Conservation (phyloP, 2,797 vertebrate genomes). For the Pogoniulus pusillus region DNA sequence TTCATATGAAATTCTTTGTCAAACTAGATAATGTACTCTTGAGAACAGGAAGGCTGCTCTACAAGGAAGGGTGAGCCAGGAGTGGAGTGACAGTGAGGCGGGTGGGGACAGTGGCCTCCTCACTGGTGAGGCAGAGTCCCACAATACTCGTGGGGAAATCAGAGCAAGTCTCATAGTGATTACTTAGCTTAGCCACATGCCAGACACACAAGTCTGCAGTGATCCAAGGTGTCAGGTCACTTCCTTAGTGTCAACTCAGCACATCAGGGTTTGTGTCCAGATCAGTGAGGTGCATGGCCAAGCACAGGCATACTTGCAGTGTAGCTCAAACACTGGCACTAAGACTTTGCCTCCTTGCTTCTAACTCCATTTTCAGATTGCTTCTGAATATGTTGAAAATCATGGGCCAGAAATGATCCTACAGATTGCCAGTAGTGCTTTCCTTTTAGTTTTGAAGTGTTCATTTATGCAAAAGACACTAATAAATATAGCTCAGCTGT, state of each 20-base stretch:
- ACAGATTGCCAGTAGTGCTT: neutral
- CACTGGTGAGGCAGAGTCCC: neutral
- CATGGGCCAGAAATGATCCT: neutral
- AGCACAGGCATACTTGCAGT: fast-evolving
- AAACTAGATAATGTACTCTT: neutral
- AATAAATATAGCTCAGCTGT: neutral
- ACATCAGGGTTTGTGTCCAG: neutral
- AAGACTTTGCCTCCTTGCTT: neutral
- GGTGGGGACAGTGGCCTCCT: neutral
- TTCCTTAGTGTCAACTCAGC: neutral
- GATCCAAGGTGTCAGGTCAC: neutral
- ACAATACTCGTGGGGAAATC: neutral
- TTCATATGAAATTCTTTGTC: neutral
- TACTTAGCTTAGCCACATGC: neutral
- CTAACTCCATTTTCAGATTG: neutral
- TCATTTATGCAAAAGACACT: neutral
- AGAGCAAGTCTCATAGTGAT: neutral
- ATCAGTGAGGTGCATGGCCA: neutral
- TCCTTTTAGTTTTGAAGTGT: neutral
- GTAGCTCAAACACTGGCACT: neutral
- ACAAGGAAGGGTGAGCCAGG: neutral
- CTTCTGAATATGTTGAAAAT: neutral
- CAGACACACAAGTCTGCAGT: neutral
- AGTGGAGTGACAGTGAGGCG: neutral
- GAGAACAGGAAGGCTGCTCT: neutral